Base-by-base conservation (phyloP, 2,113 vertebrate genomes). In the Upupa epops region DNA sequence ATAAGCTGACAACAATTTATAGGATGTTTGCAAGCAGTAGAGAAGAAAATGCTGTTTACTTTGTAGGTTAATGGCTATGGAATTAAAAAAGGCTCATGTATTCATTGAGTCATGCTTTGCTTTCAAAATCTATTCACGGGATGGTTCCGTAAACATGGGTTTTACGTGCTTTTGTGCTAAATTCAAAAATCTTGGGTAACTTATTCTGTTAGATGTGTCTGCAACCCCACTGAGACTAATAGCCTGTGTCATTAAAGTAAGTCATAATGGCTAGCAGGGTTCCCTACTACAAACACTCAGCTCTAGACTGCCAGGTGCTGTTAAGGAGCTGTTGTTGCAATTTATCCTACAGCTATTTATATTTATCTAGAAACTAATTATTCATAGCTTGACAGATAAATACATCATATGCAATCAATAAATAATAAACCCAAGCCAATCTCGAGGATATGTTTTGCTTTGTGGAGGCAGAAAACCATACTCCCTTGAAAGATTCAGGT, bases 321-420 rank as follows among this genome's bases (percentile, higher is more conserved):
- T 71, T 75, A 89, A 85, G 55, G 25, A 78, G 48, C 83, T 89
- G 63, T 66, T 85, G 45, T 34, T 77, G 51, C 32, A 72, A n/a
- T 90, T 93, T 90, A 64, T 73, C 34, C 66, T 31, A 60, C n/a
- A 84, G 46, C 56, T 90, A 68, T 76, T 88, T 87, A 49, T 92
- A 85, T 63, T 87, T 89, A 78, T 22, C 56, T 88, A 32, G 49
- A 68, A 64, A 79, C 28, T 94, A 70, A 81, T 77, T 79, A 65
- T 85, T 96, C 40, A 70, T 83, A 72, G 72, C 31, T 89, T 88
- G 68, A 81, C 69, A 84, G 63, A 75, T 58, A 91, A 74, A 81
- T 86, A 51, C 55, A 72, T 93, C 49, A 59, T 19, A 36, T 54
- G 58, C 19, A 82, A 68, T 77, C 79, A 88, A 83, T 89, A 82